A percentile compares a stretch with the other conserved stretches of the same genome.
Conservation (phyloP, 2,113 vertebrate species). For the Xenus cinereus region DNA sequence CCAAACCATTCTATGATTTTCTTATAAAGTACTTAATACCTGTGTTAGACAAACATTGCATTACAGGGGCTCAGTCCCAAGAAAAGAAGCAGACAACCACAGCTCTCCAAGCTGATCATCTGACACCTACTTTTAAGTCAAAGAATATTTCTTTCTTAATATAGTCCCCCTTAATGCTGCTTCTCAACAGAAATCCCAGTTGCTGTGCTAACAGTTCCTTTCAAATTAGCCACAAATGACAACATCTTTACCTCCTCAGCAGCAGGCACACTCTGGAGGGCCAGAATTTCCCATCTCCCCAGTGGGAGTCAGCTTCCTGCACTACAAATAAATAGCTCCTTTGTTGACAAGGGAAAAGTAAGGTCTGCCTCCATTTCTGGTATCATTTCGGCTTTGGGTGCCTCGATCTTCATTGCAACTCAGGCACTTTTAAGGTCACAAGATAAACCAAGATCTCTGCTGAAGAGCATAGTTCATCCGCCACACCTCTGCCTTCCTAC, state of each 20-base stretch:
- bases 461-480: background rate
- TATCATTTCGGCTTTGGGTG: fast-evolving
- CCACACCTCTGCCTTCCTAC: background rate
- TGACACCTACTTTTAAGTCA: background rate
- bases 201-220: background rate
- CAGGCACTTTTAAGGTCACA: background rate
- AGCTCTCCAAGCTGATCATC: background rate
- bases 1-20: background rate
- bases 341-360: background rate
- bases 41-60: background rate
- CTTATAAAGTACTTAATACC: background rate
- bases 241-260: background rate
- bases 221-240: background rate
- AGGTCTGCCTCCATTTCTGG: background rate
- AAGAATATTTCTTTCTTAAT: background rate
- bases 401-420: background rate
- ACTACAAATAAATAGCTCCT: background rate
- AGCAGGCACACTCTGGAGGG: fast-evolving
- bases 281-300: background rate
- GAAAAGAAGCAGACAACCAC: background rate
- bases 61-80: background rate
- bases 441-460: background rate
- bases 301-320: background rate
- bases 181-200: background rate
- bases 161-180: background rate